Base-by-base conservation (phyloP, 1,140 invertebrate genomes). In the Bradynema listronoti region DNA sequence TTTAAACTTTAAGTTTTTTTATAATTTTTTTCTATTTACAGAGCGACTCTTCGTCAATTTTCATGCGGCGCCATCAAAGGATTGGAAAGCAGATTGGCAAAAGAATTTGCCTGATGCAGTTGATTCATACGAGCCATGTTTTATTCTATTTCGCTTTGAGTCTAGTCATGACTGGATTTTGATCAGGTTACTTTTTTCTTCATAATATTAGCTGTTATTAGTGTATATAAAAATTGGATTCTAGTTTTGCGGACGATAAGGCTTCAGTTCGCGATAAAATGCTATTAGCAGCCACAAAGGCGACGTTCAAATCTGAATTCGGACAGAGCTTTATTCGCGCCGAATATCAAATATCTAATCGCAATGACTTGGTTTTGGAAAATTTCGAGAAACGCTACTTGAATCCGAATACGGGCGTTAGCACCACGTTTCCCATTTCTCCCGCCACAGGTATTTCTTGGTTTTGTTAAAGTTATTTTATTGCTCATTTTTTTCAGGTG, bases 231-330 rank as follows among this genome's bases (percentile, higher is more conserved):
- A 56, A 4, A 39, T 59, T 1, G 52, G 27, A 50, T 41, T 73
- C 5, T 33, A 77, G 76, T 60, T 77, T 78, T 42, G 73, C 74
- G 24, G 76, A 78, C 58, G 76, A 77, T 56, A 73, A 71, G 50
- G 76, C 76, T 27, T 70, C 76, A 0, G 71, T 91, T 3, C 83
- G 92, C 61, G 87, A 96, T 73, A 98, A 98, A 81, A 98, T 99
- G 94, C 82, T 98, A 32, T 96, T 96, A 79, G 94, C 94, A 0
- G 95, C 92, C 0, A 98, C 94, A 0, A 92, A 95, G 81, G 90
- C 94, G 1, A 98, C 93, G 1, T 80, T 99, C 1, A 99, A 96
- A 80, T 87, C 86, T 71, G 91, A 96, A 80, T 98, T 99, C 83
- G 91, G 91, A 19, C 85, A 82, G 79, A 87, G 81, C 56, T 88